Evolutionary conservation across 2,888 invertebrate species (phyloP).

Genomic region (Platycheirus albimanus): DNA sequence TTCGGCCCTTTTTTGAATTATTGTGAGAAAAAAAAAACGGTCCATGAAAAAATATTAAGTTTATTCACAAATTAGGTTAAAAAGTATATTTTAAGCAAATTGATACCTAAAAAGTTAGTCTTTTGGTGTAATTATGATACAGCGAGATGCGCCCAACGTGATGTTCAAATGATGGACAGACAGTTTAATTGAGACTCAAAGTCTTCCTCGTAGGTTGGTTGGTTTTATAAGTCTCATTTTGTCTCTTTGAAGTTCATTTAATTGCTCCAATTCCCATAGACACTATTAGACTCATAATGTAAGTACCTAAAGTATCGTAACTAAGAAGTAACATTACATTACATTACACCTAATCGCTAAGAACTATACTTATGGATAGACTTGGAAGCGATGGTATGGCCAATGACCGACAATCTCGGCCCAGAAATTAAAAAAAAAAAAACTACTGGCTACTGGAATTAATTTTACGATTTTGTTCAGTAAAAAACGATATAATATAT

Average conservation of each 20-base stretch:
- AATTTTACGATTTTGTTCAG: slow-evolving; percentile 59
- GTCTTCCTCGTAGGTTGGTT: slow-evolving; percentile 23
- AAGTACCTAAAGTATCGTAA: slow-evolving; percentile 13
- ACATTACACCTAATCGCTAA: not conserved
- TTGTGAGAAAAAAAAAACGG: slow-evolving; percentile 49
- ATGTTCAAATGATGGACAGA: slow-evolving; percentile 12
- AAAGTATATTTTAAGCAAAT: slow-evolving; percentile 55
- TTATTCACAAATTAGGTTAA: slow-evolving; percentile 32
- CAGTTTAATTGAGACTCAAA: slow-evolving; percentile 36
- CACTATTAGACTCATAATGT: not conserved
- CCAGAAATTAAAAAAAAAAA: slow-evolving; percentile 16
- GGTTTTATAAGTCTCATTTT: slow-evolving; percentile 8
- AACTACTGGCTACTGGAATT: slow-evolving; percentile 69
- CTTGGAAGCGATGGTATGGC: slow-evolving; percentile 50
- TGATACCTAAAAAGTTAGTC: slow-evolving; percentile 37
- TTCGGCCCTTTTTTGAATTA: slow-evolving; percentile 36
- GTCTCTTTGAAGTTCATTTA: slow-evolving; percentile 39
- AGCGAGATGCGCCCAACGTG: slow-evolving; percentile 10
- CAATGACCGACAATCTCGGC: slow-evolving; percentile 66
- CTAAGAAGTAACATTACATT: no score
- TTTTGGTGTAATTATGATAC: slow-evolving; percentile 53
- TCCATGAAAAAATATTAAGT: slow-evolving; percentile 29
- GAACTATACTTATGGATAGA: not conserved
- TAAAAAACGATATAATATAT: slow-evolving; percentile 12
- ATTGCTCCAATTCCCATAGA: slow-evolving; percentile 73